These are phyloP conservation scores for Vulpes lagopus DNA, from an alignment of 2,113 vertebrate species.

Conservation along the genomic window DNA sequence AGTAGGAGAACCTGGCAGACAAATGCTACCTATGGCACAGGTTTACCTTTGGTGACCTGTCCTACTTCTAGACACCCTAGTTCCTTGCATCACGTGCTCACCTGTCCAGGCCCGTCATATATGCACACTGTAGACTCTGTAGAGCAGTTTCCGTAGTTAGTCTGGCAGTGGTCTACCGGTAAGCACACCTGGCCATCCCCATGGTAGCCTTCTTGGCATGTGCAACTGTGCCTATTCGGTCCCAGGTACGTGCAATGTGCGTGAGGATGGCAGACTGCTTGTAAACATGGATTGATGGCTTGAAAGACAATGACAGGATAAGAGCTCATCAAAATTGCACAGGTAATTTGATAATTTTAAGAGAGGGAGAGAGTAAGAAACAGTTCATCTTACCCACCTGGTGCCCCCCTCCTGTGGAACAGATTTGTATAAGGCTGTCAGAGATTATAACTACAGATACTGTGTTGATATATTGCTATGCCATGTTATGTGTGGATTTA, in stretches of 20 bases:
- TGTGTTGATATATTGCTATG: not conserved
- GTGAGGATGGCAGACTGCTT: constrained; percentile 87
- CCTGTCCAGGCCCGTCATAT: constrained; percentile 94
- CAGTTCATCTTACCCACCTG: not conserved
- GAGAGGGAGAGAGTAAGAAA: not conserved
- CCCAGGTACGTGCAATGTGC: constrained; percentile 91
- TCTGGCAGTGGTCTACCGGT: constrained; percentile 93
- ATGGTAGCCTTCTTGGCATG: constrained; percentile 90
- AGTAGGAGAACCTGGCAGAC: rapidly evolving
- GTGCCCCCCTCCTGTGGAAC: not conserved
- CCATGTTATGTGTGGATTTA: not conserved
- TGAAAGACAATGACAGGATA: constrained; percentile 62
- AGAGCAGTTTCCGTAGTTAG: constrained; percentile 87
- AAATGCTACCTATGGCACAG: rapidly evolving
- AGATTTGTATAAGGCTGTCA: not conserved
- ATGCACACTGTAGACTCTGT: constrained; percentile 88
- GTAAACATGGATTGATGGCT: constrained; percentile 94
- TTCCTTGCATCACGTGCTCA: constrained; percentile 61
- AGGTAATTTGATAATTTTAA: not conserved
- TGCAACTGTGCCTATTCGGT: constrained; percentile 91
- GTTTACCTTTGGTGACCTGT: rapidly evolving
- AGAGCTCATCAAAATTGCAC: not conserved
- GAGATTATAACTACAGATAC: not conserved
- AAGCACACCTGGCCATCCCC: constrained; percentile 94
- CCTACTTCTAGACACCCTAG: not conserved